Percentiles rank a stretch among this genome's conserved stretches.
Evolutionary conservation across 2,113 vertebrate genomes (phyloP).

Genomic region (Calidris pugnax): DNA sequence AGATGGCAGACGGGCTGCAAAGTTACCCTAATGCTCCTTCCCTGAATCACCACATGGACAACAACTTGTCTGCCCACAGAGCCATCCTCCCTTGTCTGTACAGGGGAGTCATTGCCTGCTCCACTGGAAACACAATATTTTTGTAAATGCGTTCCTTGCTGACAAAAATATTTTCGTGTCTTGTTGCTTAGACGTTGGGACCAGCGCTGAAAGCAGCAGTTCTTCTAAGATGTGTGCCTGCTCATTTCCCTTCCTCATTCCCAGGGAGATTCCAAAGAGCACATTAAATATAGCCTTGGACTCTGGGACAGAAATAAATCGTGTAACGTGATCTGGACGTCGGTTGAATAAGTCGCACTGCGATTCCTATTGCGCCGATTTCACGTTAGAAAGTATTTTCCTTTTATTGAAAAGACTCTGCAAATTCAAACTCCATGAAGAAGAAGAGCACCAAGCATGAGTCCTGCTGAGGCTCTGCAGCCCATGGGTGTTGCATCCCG

Average conservation of each 20-base stretch:
- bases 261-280: not conserved
- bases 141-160: not conserved
- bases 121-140: not conserved
- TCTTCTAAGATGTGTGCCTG: not conserved
- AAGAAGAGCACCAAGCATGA: not conserved
- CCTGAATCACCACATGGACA: not conserved
- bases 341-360: not conserved
- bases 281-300: not conserved
- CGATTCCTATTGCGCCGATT: not conserved
- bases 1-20: not conserved
- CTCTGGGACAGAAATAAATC: not conserved
- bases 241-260: not conserved
- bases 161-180: not conserved
- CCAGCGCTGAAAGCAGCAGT: not conserved
- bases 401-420: not conserved
- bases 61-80: not conserved
- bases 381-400: not conserved
- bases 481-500: fast-evolving
- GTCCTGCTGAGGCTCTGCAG: not conserved
- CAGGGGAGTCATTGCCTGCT: not conserved
- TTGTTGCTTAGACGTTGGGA: not conserved
- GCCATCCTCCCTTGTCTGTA: not conserved
- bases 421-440: not conserved
- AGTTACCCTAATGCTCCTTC: not conserved
- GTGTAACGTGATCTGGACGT: not conserved